phyloP scores from a whole-genome alignment of 2,888 invertebrate genomes.

The Dinocampus coccinellae region DNA sequence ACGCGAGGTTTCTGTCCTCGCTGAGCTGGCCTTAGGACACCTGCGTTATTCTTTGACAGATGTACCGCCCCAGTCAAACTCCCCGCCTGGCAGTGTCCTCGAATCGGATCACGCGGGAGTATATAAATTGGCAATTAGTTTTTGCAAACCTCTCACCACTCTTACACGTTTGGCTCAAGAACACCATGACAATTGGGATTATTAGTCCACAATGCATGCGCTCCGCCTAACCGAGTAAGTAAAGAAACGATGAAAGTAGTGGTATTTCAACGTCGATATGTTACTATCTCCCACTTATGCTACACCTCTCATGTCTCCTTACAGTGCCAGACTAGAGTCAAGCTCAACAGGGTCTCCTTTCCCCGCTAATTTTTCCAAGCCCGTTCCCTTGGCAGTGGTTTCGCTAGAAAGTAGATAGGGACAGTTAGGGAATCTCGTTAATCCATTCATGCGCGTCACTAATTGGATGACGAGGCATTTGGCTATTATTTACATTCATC shows the following conservation, averaged over 20 bases:
- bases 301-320: background rate
- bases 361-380: conserved; percentile 53
- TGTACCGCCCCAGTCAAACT: conserved; percentile 79
- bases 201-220: background rate
- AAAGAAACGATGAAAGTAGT: conserved; percentile 67
- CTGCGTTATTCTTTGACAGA: conserved; percentile 78
- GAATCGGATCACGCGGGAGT: conserved; percentile 23
- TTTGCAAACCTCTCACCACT: no score
- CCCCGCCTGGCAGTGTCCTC: conserved; percentile 75
- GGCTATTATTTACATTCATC: no score
- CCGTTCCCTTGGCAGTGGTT: conserved; percentile 56
- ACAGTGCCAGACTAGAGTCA: conserved; percentile 72
- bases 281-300: conserved; percentile 68
- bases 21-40: conserved; percentile 76
- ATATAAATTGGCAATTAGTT: background rate
- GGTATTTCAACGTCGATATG: conserved; percentile 47
- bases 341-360: conserved; percentile 72
- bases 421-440: no score
- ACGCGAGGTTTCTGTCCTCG: conserved; percentile 80
- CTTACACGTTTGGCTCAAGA: conserved; percentile 70
- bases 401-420: conserved; percentile 69
- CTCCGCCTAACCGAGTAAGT: conserved; percentile 69
- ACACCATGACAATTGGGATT: no score
- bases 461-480: background rate
- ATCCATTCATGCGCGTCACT: no score